phyloP scores from a whole-genome alignment of 1,140 invertebrate genomes.

The Araneus ventricosus region DNA sequence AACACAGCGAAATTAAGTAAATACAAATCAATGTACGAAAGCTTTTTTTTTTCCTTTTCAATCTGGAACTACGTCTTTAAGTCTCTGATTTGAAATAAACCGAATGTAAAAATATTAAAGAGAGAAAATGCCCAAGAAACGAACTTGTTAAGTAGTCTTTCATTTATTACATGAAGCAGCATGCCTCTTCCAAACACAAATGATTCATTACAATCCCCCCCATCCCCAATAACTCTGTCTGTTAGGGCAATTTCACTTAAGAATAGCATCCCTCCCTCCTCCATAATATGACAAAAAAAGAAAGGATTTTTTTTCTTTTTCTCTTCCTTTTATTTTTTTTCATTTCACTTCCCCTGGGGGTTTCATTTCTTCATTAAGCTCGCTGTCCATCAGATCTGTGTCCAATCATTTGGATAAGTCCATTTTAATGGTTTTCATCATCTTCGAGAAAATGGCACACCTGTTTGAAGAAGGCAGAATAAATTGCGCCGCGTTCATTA shows the following conservation, averaged over 20 bases:
- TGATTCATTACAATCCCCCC: slow-evolving; percentile 27
- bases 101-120: too few relatives aligned
- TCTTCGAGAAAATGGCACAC: slow-evolving; percentile 29
- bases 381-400: slow-evolving; percentile 47
- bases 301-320: background rate
- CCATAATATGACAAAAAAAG: background rate
- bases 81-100: too few relatives aligned
- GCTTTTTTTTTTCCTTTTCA: too few relatives aligned
- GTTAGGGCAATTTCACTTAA: slow-evolving; percentile 12
- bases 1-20: too few relatives aligned
- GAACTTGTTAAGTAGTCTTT: background rate
- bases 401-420: slow-evolving; percentile 55
- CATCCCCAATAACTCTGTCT: background rate
- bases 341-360: background rate
- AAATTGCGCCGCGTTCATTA: slow-evolving; percentile 16
- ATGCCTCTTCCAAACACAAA: background rate
- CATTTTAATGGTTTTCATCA: slow-evolving; percentile 67
- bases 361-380: slow-evolving; percentile 59
- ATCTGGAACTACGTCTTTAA: too few relatives aligned
- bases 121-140: too few relatives aligned
- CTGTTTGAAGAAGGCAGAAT: slow-evolving; percentile 33
- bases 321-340: background rate
- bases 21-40: too few relatives aligned
- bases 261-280: background rate
- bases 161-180: background rate